These are phyloP conservation scores for Scopus umbretta DNA, from an alignment of 2,113 vertebrate species.

Conservation along the genomic window DNA sequence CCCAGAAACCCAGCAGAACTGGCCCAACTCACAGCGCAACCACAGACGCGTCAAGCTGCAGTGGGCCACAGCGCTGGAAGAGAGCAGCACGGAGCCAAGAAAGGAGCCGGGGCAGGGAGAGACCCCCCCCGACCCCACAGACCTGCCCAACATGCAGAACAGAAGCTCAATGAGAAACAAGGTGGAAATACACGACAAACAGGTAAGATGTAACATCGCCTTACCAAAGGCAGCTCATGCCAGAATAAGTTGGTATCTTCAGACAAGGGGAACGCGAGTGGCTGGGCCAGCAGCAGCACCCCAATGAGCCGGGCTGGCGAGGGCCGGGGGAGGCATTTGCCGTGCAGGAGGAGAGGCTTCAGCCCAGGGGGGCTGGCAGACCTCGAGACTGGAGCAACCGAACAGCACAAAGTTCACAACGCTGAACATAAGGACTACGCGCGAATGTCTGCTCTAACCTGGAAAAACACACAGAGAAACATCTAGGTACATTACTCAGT, in stretches of 20 bases:
- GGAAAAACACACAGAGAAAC: not conserved
- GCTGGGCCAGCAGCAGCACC: not conserved
- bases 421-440: not conserved
- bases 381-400: not conserved
- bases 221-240: not conserved
- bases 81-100: fast-evolving
- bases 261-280: fast-evolving
- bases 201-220: not conserved
- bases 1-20: not conserved
- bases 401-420: not conserved
- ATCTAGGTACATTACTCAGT: constrained; percentile 25
- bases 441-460: not conserved
- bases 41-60: fast-evolving
- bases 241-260: fast-evolving
- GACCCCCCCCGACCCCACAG: too few relatives aligned
- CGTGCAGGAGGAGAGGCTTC: not conserved
- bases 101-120: not conserved
- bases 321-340: not conserved
- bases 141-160: not conserved
- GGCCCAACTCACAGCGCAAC: not conserved
- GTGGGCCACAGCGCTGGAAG: fast-evolving
- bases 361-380: not conserved
- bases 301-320: not conserved
- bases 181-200: not conserved
- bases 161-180: not conserved